A percentile compares a stretch with the other conserved stretches of the same genome.
Evolutionary conservation across 2,797 vertebrate genomes (phyloP).

Genomic region (Paramormyrops hopkinsi): DNA sequence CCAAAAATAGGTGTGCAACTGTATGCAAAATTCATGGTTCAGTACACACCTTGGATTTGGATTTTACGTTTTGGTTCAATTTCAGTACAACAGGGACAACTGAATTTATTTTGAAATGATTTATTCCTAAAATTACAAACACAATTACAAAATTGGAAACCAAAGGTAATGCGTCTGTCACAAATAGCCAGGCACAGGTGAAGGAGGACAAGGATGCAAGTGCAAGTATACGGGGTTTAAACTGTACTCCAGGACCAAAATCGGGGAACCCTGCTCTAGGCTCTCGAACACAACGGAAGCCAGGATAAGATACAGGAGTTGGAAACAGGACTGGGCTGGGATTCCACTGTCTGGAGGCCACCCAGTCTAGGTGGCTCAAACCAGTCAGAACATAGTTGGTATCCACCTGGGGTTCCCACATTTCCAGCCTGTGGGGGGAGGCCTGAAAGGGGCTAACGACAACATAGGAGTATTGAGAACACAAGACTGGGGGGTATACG

Average conservation of each 20-base stretch:
- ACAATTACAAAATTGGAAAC: neutral
- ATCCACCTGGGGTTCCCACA: neutral
- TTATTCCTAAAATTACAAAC: neutral
- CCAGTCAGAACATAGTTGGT: neutral
- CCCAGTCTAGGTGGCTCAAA: neutral
- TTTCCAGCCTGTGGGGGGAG: neutral
- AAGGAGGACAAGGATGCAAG: neutral
- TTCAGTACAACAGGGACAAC: neutral
- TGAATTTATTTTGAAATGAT: neutral
- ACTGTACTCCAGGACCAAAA: neutral
- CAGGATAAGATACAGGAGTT: neutral
- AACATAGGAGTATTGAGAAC: neutral
- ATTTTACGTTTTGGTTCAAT: neutral
- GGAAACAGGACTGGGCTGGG: neutral
- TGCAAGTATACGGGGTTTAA: neutral
- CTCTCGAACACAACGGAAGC: neutral
- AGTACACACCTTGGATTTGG: neutral
- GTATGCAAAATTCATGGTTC: neutral
- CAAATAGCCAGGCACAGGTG: neutral
- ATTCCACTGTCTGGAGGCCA: neutral
- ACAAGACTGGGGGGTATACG: neutral
- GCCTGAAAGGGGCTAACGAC: neutral
- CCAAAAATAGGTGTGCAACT: neutral
- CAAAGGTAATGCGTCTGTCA: neutral
- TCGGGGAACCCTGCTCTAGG: neutral